Evolutionary conservation across 2,888 invertebrate genomes (phyloP).

Genomic region (Drosophila tanythrix): DNA sequence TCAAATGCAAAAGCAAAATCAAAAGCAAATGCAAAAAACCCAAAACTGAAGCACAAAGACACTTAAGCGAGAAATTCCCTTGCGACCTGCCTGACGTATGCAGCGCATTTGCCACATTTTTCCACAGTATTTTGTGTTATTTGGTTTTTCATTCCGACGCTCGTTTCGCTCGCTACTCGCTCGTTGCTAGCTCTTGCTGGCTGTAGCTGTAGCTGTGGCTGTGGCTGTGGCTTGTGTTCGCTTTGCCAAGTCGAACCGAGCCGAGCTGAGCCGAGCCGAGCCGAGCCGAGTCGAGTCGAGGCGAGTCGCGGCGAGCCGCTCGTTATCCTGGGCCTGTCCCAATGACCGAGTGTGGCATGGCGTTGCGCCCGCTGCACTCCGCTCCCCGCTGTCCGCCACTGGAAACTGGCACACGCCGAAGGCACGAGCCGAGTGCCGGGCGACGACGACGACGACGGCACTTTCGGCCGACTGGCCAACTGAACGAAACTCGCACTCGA

Average conservation of each 20-base stretch:
- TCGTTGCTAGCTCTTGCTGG: constrained; percentile 4
- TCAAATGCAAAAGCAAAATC: constrained; percentile 4
- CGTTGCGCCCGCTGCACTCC: constrained; percentile 14
- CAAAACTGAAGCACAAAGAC: background rate
- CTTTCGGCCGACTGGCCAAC: constrained; percentile 55
- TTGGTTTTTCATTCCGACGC: constrained; percentile 16
- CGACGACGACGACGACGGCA: constrained; percentile 24
- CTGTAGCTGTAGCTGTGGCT: background rate
- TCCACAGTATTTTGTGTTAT: constrained; percentile 14
- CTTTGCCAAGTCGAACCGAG: background rate
- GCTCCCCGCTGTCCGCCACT: constrained; percentile 5
- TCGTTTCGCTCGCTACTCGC: constrained; percentile 13
- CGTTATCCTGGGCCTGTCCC: constrained; percentile 76
- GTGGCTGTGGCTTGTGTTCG: background rate
- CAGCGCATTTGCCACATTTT: constrained; percentile 39
- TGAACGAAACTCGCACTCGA: constrained; percentile 83
- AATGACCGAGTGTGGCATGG: constrained; percentile 75
- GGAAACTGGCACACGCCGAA: constrained; percentile 60
- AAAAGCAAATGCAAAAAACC: constrained; percentile 3
- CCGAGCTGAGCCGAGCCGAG: background rate
- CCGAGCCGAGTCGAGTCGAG: background rate
- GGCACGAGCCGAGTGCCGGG: constrained; percentile 21
- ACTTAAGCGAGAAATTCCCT: constrained; percentile 25
- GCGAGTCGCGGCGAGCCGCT: constrained; percentile 6
- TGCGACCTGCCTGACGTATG: constrained; percentile 64